Conservation (phyloP, 37 sponge, comb jelly and placozoan species). For the Ianthella basta region DNA sequence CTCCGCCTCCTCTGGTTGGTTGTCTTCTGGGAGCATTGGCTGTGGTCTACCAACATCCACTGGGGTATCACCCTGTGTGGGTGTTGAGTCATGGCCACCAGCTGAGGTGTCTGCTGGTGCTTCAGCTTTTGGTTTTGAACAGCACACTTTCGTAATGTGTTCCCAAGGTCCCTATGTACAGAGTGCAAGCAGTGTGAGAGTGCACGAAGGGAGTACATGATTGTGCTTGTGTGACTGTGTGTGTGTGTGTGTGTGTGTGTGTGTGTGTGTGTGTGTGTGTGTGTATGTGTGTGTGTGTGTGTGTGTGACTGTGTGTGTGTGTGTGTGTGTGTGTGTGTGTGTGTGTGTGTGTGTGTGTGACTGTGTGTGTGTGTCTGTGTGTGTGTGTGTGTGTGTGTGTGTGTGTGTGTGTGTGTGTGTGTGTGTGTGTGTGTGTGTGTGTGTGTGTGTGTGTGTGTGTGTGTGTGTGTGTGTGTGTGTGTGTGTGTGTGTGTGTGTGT, state of each 20-base stretch:
- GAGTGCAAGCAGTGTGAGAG: too few relatives aligned
- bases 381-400: constrained; percentile 44
- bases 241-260: constrained; percentile 46
- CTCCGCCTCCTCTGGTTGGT: too few relatives aligned
- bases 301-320: constrained; percentile 40
- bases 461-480: constrained; percentile 46
- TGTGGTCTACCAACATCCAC: too few relatives aligned
- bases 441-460: constrained; percentile 48
- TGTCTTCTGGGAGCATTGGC: too few relatives aligned
- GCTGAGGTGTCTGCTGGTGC: too few relatives aligned
- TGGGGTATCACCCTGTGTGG: too few relatives aligned
- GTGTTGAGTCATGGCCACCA: too few relatives aligned
- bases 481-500: constrained; percentile 51
- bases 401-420: constrained; percentile 48
- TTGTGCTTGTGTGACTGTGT: too few relatives aligned
- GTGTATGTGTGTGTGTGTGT: constrained; percentile 49
- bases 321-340: constrained; percentile 49
- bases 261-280: constrained; percentile 49
- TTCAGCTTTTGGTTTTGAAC: too few relatives aligned
- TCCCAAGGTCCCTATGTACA: too few relatives aligned
- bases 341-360: constrained; percentile 56
- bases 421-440: constrained; percentile 48
- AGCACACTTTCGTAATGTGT: too few relatives aligned
- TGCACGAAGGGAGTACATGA: not conserved
- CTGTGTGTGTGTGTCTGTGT: constrained; percentile 46